Conservation (phyloP, 2,797 vertebrate genomes). For the Sebastes minor region DNA sequence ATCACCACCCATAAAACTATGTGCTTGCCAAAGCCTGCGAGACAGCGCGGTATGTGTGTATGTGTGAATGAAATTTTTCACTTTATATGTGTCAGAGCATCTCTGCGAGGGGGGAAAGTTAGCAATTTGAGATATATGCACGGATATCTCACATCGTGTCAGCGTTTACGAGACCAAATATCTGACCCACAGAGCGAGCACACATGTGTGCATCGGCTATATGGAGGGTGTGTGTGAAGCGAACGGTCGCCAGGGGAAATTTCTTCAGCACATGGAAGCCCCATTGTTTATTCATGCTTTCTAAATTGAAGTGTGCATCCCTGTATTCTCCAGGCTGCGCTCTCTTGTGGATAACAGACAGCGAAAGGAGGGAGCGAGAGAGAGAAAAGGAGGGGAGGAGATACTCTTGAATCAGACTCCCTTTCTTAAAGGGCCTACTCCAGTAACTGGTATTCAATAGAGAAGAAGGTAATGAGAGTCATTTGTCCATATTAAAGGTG, state of each 20-base stretch:
- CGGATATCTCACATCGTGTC: slow-evolving; percentile 3
- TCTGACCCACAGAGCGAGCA: slow-evolving; percentile 14
- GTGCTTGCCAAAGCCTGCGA: slow-evolving; percentile 10
- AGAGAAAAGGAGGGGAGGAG: slow-evolving; percentile 10
- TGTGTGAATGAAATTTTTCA: not conserved
- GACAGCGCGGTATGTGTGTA: not conserved
- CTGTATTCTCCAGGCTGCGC: slow-evolving; percentile 67
- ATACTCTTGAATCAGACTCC: slow-evolving; percentile 65
- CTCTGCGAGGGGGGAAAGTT: slow-evolving; percentile 19
- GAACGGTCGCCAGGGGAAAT: slow-evolving; percentile 74
- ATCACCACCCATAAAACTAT: slow-evolving; percentile 40
- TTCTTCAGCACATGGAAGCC: slow-evolving; percentile 76
- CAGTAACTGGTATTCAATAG: slow-evolving; percentile 60
- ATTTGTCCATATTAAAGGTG: slow-evolving; percentile 79
- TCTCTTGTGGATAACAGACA: slow-evolving; percentile 62
- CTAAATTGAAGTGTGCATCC: slow-evolving; percentile 83
- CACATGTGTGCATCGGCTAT: slow-evolving; percentile 40
- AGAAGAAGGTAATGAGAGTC: slow-evolving; percentile 74
- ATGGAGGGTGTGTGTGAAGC: slow-evolving; percentile 48
- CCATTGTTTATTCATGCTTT: slow-evolving; percentile 84
- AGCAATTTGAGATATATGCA: slow-evolving; percentile 3
- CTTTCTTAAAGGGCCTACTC: slow-evolving; percentile 53
- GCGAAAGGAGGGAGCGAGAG: slow-evolving; percentile 22
- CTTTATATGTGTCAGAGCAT: slow-evolving; percentile 5
- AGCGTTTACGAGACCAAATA: slow-evolving; percentile 20